Conservation (phyloP, 2,797 vertebrate species). For the Tapirus indicus region DNA sequence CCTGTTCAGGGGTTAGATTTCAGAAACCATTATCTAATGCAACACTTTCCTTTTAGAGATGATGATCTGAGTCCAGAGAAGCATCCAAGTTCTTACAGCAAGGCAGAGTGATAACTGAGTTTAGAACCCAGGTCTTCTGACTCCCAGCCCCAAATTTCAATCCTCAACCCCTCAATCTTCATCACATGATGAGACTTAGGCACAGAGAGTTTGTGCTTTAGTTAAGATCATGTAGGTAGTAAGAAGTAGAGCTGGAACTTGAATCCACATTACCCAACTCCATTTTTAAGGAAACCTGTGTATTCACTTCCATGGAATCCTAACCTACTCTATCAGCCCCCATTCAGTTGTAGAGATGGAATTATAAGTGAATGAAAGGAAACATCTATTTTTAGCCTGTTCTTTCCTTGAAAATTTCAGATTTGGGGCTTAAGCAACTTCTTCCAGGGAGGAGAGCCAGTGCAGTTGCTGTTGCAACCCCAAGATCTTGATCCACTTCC, state of each 20-base stretch:
- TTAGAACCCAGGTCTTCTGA: slow-evolving; percentile 41
- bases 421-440: slow-evolving; percentile 62
- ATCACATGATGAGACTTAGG: not conserved
- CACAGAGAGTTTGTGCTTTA: slow-evolving; percentile 32
- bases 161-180: not conserved
- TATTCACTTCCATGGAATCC: slow-evolving; percentile 8
- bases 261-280: not conserved
- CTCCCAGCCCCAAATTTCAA: not conserved
- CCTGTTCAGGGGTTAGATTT: slow-evolving; percentile 56
- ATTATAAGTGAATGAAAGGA: slow-evolving; percentile 49
- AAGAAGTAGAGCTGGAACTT: slow-evolving; percentile 35
- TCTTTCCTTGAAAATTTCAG: slow-evolving; percentile 74
- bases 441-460: slow-evolving; percentile 47
- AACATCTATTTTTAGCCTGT: slow-evolving; percentile 58
- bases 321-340: not conserved
- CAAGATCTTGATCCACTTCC: slow-evolving; percentile 26
- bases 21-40: slow-evolving; percentile 48
- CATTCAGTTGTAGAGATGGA: slow-evolving; percentile 1
- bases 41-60: slow-evolving; percentile 36
- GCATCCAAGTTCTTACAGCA: not conserved
- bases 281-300: slow-evolving; percentile 57
- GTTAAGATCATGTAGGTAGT: not conserved
- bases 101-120: slow-evolving; percentile 49
- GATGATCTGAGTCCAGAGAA: slow-evolving; percentile 4
- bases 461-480: not conserved